Base-by-base conservation (phyloP, 2,888 invertebrate genomes). In the Hedychridium roseum region DNA sequence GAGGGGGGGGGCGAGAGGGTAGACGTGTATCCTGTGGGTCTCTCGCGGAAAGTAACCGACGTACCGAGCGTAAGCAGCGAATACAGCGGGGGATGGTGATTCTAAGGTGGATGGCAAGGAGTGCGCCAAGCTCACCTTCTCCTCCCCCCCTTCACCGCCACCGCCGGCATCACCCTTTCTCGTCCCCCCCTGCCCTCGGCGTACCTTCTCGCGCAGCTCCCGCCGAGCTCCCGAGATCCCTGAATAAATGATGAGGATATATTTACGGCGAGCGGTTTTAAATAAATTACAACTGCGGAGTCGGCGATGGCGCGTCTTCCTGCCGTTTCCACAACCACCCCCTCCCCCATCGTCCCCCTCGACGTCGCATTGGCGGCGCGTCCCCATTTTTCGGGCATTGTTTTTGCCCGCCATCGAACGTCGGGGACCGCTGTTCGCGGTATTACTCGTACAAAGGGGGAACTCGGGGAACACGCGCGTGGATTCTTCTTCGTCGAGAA, bases 211-310 rank as follows among this genome's bases (percentile, higher is more conserved):
- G 5, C 23, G 5, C 23, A 5, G 9, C 9, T 5, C 9, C 9
- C 49, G 46, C 26, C 48, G 58, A 55, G 66, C 67, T 62, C 64
- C 64, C 62, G 54, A 59, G 60, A n/a, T 65, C 60, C 48, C 61
- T 78, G 77, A 78, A 78, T 78, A 78, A 78, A 71, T 75, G 66
- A 78, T 73, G 70, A 70, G 74, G 75, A 75, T 76, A 76, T 77
- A 76, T 78, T 78, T 78, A 76, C 76, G 76, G 73, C 70, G 73
- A 72, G 74, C 71, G 71, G 73, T 76, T 77, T 78, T 77, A 76
- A 78, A 78, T 78, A 76, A 76, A 76, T 76, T 76, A 76, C 76
- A 74, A 68, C 71, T 68, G 73, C 70, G 70, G 73, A 74, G 76
- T 72, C 73, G 70, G 64, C 68, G 66, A 71, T 66, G 64, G 60